Percentiles rank a stretch among this genome's conserved stretches.
phyloP scores from a whole-genome alignment of 2,113 vertebrate species.

The Zosterops japonicus region DNA sequence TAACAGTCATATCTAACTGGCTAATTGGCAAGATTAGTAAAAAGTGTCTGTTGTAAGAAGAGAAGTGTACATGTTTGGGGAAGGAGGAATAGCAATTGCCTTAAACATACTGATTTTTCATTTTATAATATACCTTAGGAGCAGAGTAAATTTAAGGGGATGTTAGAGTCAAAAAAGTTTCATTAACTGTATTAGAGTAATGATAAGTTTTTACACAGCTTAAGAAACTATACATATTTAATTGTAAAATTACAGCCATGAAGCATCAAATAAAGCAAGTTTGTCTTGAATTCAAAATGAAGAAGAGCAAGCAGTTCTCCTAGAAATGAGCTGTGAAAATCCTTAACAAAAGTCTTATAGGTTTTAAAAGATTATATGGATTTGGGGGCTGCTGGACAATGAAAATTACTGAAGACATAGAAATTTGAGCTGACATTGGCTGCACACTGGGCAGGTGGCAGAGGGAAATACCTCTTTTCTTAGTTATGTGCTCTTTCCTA shows the following conservation, averaged over 20 bases:
- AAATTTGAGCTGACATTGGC: neutral
- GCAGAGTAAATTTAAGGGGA: neutral
- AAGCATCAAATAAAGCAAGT: neutral
- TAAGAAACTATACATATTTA: neutral
- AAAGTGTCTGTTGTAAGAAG: neutral
- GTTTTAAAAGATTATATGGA: neutral
- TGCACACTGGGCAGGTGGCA: neutral
- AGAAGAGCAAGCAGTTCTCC: neutral
- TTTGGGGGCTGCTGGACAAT: neutral
- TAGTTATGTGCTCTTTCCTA: fast-evolving
- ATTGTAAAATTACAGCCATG: neutral
- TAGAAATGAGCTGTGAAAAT: neutral
- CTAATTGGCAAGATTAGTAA: neutral
- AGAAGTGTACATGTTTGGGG: neutral
- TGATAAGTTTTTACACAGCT: neutral
- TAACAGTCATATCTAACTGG: neutral
- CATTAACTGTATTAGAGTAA: neutral
- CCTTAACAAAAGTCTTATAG: neutral
- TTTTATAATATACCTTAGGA: neutral
- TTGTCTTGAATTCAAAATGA: neutral
- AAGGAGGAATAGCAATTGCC: neutral
- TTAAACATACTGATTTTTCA: neutral
- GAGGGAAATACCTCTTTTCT: neutral
- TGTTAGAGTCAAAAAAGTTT: neutral
- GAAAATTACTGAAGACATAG: neutral